These are phyloP conservation scores for Amphibalanus amphitrite DNA, from an alignment of 1,140 invertebrate species.

Conservation along the genomic window DNA sequence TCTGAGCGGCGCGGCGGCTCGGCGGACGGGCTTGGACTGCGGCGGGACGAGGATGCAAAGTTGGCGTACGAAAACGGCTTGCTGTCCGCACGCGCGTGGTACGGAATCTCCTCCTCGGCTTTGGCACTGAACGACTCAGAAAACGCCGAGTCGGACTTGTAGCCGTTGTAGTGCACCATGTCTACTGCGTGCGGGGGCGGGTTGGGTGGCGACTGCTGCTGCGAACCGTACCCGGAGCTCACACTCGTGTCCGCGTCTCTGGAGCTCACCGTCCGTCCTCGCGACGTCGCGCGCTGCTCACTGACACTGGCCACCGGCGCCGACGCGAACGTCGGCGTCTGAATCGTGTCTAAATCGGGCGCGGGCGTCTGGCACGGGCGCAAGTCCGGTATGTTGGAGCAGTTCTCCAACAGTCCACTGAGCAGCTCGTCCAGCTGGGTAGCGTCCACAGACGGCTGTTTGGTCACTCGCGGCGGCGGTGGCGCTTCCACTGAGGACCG, in stretches of 20 bases:
- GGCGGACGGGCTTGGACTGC: slow-evolving; percentile 5
- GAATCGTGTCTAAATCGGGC: slow-evolving; percentile 20
- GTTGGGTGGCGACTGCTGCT: slow-evolving; percentile 12
- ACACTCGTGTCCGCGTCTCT: background rate
- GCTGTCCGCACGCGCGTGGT: slow-evolving; percentile 60
- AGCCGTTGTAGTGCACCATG: slow-evolving; percentile 3
- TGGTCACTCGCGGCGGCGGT: slow-evolving; percentile 13
- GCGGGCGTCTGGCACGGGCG: slow-evolving; percentile 23
- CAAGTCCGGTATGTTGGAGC: slow-evolving; percentile 51
- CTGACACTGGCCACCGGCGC: background rate
- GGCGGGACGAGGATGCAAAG: slow-evolving; percentile 22
- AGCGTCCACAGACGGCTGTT: slow-evolving; percentile 18
- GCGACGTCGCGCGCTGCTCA: slow-evolving; percentile 1
- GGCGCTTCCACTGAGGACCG: slow-evolving; percentile 6
- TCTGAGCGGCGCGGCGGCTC: slow-evolving; percentile 16
- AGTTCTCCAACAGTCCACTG: slow-evolving; percentile 60
- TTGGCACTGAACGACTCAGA: slow-evolving; percentile 13
- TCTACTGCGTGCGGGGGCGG: slow-evolving; percentile 13
- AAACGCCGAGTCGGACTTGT: background rate
- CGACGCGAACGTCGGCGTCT: slow-evolving; percentile 16
- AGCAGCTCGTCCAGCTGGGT: slow-evolving; percentile 51
- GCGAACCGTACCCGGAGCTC: slow-evolving; percentile 13
- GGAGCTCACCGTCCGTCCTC: background rate
- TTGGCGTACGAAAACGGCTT: slow-evolving; percentile 57
- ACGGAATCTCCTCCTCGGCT: slow-evolving; percentile 35